Evolutionary conservation across 2,113 vertebrate species (phyloP), one percentile per base, ranked within the genome.

Genomic region (Lasiurus borealis): DNA sequence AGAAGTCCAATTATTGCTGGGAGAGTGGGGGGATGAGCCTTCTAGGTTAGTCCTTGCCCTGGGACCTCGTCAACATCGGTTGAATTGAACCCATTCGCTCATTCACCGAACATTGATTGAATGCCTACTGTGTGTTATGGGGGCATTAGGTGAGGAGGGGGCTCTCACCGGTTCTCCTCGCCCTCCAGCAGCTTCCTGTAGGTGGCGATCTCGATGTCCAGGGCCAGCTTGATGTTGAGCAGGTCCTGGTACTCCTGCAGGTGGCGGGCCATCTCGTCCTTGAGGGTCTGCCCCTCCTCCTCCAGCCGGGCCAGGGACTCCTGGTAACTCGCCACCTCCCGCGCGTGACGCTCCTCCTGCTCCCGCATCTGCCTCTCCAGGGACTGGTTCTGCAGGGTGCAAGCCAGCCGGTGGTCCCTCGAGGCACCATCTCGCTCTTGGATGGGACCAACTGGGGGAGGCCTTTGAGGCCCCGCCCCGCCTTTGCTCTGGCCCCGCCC

Each of bases 151-250:
- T n/a, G n/a, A n/a, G n/a, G 15, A 13, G n/a, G 40, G 72, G 31
- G 11, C 71, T 6, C n/a, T 98, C 97, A 99, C 99, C 99, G 98
- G 98, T 98, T 99, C 97, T 99, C 99, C 96, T 99, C 99, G 66
- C 99, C 99, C 93, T 99, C 99, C 97, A 99, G 98, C 76, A 99
- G 98, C 96, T 99, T 99, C 97, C 99, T 98, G 97, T 99, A 99
- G 1, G 99, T 99, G 98, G 99, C 98, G 2, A 99, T 99, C 98
- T 99, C 99, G 0, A 99, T 98, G 93, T 99, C 99, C 69, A 99
- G 98, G 90, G 99, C 99, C 98, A 99, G 98, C 90, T 99, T 99
- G 97, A 99, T 98, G 0, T 99, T 99, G 95, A 99, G 99, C 78
- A 99, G 99, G 92, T 99, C 99, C 98, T 99, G 99, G 97, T 99